These are phyloP conservation scores for Cygnus olor DNA, from an alignment of 2,797 vertebrate genomes.

Conservation along the genomic window DNA sequence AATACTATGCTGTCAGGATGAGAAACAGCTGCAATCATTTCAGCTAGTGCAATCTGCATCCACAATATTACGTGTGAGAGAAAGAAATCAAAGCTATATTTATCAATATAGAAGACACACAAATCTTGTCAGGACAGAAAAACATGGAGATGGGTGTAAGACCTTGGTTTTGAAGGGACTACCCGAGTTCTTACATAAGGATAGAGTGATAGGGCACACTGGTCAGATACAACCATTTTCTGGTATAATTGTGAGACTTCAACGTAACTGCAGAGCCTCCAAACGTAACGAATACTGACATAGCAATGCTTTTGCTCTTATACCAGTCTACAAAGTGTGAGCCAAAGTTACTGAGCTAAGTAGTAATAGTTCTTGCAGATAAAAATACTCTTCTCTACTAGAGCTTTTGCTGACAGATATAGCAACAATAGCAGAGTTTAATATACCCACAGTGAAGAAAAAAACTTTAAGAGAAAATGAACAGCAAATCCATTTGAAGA, in stretches of 20 bases:
- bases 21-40: neutral
- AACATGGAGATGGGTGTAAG: neutral
- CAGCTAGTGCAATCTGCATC: neutral
- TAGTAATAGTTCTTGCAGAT: neutral
- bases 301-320: rapidly evolving
- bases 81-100: neutral
- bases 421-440: neutral
- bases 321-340: neutral
- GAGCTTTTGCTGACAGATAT: neutral
- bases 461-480: neutral
- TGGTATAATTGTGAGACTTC: neutral
- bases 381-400: neutral
- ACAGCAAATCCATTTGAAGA: neutral
- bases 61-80: neutral
- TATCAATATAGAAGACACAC: neutral
- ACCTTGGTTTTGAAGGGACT: neutral
- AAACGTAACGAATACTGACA: no score
- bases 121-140: neutral
- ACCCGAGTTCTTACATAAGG: neutral
- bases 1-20: neutral
- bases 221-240: neutral
- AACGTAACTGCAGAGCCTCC: neutral
- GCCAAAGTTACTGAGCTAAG: neutral
- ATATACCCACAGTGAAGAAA: neutral
- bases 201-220: neutral